Conservation (phyloP, 2,888 invertebrate genomes). For the Andrena bicolor region DNA sequence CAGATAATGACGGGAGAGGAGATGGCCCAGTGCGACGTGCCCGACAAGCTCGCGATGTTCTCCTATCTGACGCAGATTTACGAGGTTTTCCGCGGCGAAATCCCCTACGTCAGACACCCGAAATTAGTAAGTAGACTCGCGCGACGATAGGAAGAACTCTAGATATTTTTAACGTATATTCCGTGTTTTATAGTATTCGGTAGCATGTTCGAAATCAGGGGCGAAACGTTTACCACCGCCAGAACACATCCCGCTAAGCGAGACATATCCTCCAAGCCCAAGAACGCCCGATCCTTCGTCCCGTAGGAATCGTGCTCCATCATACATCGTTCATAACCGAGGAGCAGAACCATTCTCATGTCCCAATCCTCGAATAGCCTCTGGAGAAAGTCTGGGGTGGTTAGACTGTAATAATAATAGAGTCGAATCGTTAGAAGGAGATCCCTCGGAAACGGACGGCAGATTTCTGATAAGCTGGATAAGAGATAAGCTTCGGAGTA, state of each 20-base stretch:
- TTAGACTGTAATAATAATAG: slow-evolving; percentile 55
- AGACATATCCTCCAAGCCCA: slow-evolving; percentile 20
- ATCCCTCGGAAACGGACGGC: slow-evolving; percentile 8
- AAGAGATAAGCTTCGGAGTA: slow-evolving; percentile 31
- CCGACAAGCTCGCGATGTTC: slow-evolving; percentile 91
- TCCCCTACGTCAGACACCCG: slow-evolving; percentile 92
- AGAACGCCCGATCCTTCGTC: slow-evolving; percentile 40
- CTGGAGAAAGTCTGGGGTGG: slow-evolving; percentile 4
- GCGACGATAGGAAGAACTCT: neutral
- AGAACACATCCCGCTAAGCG: slow-evolving; percentile 8
- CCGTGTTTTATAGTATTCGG: slow-evolving; percentile 45
- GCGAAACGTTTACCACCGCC: slow-evolving; percentile 21
- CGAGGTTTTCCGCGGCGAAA: slow-evolving; percentile 95
- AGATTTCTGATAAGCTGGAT: slow-evolving; percentile 33
- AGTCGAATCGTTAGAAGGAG: slow-evolving; percentile 22
- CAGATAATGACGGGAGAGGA: slow-evolving; percentile 91
- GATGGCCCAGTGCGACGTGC: slow-evolving; percentile 89
- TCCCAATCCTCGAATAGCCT: slow-evolving; percentile 5
- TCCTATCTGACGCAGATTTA: slow-evolving; percentile 96
- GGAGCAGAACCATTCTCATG: slow-evolving; percentile 16
- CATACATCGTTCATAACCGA: slow-evolving; percentile 2
- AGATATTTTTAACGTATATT: neutral
- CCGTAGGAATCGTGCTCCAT: slow-evolving; percentile 12
- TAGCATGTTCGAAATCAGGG: slow-evolving; percentile 30
- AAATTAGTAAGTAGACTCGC: slow-evolving; percentile 87